A percentile compares a stretch with the other conserved stretches of the same genome.
phyloP scores from a whole-genome alignment of 1,140 invertebrate genomes.

The Megalopta genalis region DNA sequence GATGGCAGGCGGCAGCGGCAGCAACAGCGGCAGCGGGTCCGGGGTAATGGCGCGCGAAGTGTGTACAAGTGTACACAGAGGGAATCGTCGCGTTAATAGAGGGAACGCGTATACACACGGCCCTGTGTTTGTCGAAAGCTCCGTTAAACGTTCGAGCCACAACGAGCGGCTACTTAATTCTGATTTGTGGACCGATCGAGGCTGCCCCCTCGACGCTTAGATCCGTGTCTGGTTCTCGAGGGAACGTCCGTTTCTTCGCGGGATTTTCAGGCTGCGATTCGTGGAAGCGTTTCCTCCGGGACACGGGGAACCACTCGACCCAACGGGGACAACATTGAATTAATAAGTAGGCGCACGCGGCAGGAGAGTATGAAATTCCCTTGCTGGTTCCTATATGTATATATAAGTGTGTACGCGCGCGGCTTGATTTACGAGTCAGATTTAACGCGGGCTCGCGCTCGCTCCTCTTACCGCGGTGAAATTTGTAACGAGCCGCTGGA shows the following conservation, averaged over 20 bases:
- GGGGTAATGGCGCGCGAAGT: slow-evolving; percentile 9
- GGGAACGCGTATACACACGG: not conserved
- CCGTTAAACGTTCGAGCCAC: slow-evolving; percentile 34
- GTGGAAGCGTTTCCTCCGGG: not conserved
- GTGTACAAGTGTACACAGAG: not conserved
- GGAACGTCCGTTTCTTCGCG: not conserved
- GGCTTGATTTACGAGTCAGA: not conserved
- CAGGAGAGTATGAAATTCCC: not conserved
- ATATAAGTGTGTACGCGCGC: not conserved
- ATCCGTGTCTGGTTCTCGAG: too few species aligned
- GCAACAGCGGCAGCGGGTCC: not conserved
- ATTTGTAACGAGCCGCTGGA: not conserved
- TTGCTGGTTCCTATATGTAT: not conserved
- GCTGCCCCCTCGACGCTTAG: too few species aligned
- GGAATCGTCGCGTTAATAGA: slow-evolving; percentile 9
- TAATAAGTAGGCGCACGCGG: not conserved
- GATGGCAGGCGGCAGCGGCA: too few species aligned
- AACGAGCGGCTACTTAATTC: not conserved
- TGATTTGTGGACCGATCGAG: slow-evolving; percentile 16
- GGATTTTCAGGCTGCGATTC: not conserved
- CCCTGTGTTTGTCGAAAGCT: slow-evolving; percentile 37
- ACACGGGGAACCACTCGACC: not conserved
- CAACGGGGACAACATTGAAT: slow-evolving; percentile 15
- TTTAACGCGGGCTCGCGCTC: not conserved
- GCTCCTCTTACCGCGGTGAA: not conserved